Base-by-base conservation (phyloP, 92 coral and sea anemone species). In the Bergia puertoricense region DNA sequence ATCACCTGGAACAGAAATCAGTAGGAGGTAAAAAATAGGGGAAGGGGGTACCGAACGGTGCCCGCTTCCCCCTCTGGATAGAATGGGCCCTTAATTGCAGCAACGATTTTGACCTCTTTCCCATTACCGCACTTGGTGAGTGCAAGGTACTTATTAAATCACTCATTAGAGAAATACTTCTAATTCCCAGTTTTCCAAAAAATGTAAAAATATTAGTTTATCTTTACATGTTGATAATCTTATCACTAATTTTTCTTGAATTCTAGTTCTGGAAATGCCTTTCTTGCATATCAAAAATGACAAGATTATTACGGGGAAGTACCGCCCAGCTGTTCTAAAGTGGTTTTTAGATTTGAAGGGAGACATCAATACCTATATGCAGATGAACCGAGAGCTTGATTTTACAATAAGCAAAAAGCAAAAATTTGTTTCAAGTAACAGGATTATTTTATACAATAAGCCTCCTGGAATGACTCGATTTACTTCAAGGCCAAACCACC, bases 401-500 rank as follows among this genome's bases (percentile, higher is more conserved):
- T 40, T 76, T 16, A 40, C 80, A 39, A 76, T 76, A 76, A 76
- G 54, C 46, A 76, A 76, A 76, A 51, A 76, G 46, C 80, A 76
- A 45, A 40, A 42, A 16, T 7, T 6, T 42, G 48, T 15, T 76
- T 51, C 80, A 39, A 76, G 54, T 43, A 76, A 45, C 30, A 42
- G 42, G 38, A 76, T 76, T 4, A 76, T 43, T 3, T 18, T 76
- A 76, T 76, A 76, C 46, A 76, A 6, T 42, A 76, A 76, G 46
- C 22, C 22, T 76, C 80, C 80, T 42, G 80, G 80, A 20, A 42
- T 76, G 80, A 76, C 54, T 76, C 80, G 80, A 41, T 76, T 76
- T 76, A 36, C 80, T 76, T 45, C 80, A 1, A 76, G 80, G 51
- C 80, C 80, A 76, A 76, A 76, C 51, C 80, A 76, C 9, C 80